phyloP scores from a whole-genome alignment of 2,888 invertebrate genomes.

The Microctonus hyperodae region DNA sequence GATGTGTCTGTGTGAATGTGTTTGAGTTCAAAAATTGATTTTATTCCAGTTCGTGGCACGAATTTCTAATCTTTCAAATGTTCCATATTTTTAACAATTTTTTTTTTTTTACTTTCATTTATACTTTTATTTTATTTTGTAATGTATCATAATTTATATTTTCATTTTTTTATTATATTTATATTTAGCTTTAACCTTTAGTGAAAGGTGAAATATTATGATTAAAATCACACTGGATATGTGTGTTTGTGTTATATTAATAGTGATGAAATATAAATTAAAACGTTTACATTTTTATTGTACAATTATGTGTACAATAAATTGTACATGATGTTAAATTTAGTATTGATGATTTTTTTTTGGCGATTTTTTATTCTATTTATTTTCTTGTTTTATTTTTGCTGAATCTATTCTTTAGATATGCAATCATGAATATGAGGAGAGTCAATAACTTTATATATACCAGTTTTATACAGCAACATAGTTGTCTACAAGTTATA shows the following conservation, averaged over 20 bases:
- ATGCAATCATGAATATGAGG: background rate
- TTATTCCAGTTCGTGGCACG: background rate
- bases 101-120: background rate
- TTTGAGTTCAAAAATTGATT: constrained; percentile 17
- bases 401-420: too few relatives aligned
- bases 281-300: too few relatives aligned
- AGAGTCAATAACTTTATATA: background rate
- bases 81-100: background rate
- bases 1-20: background rate
- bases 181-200: background rate
- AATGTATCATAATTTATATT: background rate
- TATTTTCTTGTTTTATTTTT: background rate
- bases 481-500: constrained; percentile 25
- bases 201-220: background rate
- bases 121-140: background rate
- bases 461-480: background rate
- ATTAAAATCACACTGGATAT: background rate
- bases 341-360: too few relatives aligned
- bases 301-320: too few relatives aligned
- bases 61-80: constrained; percentile 2
- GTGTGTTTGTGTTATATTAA: too few relatives aligned
- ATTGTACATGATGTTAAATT: too few relatives aligned
- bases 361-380: background rate
- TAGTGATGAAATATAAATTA: too few relatives aligned
- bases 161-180: too few relatives aligned